Conservation (phyloP, 2,797 vertebrate genomes). For the Neopelma chrysocephalum region DNA sequence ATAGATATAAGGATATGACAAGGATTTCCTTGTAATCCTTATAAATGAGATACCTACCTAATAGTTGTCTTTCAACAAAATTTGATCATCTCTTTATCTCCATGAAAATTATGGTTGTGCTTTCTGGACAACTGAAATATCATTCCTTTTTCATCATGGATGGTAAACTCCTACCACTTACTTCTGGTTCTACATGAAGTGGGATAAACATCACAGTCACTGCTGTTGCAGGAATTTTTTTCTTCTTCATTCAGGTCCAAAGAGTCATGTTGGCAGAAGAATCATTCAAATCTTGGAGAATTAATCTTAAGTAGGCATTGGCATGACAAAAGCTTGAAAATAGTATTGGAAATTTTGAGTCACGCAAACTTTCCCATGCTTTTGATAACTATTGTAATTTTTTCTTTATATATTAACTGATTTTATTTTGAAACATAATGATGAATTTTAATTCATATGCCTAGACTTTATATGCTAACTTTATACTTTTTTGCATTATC, state of each 20-base stretch:
- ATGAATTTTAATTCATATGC: neutral
- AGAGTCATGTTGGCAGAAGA: neutral
- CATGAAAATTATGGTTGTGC: neutral
- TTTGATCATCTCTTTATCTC: neutral
- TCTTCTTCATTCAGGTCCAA: neutral
- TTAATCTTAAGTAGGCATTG: neutral
- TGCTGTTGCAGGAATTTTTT: neutral
- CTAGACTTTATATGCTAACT: neutral
- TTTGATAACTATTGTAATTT: neutral
- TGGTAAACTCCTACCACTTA: neutral
- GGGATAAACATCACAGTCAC: neutral
- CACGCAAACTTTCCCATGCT: neutral
- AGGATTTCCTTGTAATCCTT: neutral
- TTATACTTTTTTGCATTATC: slow-evolving; percentile 21
- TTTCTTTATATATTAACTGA: neutral
- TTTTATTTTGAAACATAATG: neutral
- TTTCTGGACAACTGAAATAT: neutral
- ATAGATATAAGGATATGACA: neutral
- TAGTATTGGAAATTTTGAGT: neutral
- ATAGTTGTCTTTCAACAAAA: neutral
- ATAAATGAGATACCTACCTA: neutral
- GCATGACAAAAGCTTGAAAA: neutral
- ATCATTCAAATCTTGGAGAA: neutral
- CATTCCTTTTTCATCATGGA: neutral
- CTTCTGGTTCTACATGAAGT: neutral